A percentile compares a stretch with the other conserved stretches of the same genome.
These are phyloP conservation scores for Tetrapedia diversipes DNA, from an alignment of 2,888 invertebrate genomes.

Conservation along the genomic window DNA sequence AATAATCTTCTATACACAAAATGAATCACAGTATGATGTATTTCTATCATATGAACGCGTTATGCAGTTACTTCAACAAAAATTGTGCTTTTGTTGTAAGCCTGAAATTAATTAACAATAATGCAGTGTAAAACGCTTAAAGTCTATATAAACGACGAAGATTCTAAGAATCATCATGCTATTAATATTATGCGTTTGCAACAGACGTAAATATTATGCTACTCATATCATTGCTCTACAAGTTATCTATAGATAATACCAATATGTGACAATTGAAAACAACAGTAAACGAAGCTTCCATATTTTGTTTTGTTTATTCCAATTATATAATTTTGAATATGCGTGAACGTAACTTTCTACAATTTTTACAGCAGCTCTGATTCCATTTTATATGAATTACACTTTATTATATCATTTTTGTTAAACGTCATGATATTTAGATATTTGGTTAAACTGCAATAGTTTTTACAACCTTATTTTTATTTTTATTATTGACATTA, in stretches of 20 bases:
- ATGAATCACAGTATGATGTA: too few relatives aligned
- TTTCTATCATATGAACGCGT: too few relatives aligned
- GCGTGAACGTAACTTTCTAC: neutral
- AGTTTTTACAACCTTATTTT: too few relatives aligned
- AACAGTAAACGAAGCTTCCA: neutral
- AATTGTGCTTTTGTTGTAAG: neutral
- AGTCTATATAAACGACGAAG: too few relatives aligned
- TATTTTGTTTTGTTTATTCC: neutral
- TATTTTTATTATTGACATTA: neutral
- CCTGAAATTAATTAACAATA: neutral
- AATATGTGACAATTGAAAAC: neutral
- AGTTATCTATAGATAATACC: neutral
- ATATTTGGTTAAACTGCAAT: too few relatives aligned
- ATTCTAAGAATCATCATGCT: neutral
- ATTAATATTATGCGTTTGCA: slow-evolving; percentile 1
- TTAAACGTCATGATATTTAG: neutral
- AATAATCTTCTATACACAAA: too few relatives aligned
- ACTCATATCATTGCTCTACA: neutral
- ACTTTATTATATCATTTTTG: neutral
- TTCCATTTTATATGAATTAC: neutral
- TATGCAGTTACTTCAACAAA: too few relatives aligned
- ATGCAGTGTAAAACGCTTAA: too few relatives aligned
- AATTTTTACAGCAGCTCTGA: neutral
- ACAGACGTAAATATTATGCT: neutral
- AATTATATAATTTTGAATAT: neutral